Conservation (phyloP, 2,888 invertebrate genomes). For the Sialis lutaria region DNA sequence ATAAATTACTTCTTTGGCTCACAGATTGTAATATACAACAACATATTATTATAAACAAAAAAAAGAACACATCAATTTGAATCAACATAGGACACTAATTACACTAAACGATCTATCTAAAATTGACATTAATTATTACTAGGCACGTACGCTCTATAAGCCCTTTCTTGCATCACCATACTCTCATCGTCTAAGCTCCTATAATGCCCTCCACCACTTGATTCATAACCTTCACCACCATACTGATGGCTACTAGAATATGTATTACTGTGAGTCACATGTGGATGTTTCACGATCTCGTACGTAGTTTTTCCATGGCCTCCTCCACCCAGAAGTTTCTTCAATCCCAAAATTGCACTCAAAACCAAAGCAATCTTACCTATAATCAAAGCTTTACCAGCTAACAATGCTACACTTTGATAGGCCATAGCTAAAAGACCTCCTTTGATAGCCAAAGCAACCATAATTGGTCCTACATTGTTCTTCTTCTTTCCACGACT, state of each 20-base stretch:
- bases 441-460: slow-evolving; percentile 51
- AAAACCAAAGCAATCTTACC: slow-evolving; percentile 70
- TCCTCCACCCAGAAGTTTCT: slow-evolving; percentile 52
- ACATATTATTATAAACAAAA: no score
- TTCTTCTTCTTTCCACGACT: slow-evolving; percentile 40
- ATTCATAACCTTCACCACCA: slow-evolving; percentile 33
- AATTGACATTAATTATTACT: slow-evolving; percentile 1
- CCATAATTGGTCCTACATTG: slow-evolving; percentile 47
- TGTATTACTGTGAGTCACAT: slow-evolving; percentile 58
- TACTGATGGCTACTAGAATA: slow-evolving; percentile 51
- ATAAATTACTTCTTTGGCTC: no score
- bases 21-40: no score
- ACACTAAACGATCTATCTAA: no score
- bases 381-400: slow-evolving; percentile 64
- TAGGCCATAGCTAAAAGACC: slow-evolving; percentile 52
- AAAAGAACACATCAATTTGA: no score
- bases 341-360: slow-evolving; percentile 62
- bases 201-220: slow-evolving; percentile 34
- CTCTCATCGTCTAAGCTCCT: slow-evolving; percentile 35
- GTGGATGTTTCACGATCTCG: slow-evolving; percentile 75
- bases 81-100: no score
- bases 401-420: slow-evolving; percentile 55
- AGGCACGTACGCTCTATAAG: slow-evolving; percentile 35
- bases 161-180: slow-evolving; percentile 42
- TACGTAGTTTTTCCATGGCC: slow-evolving; percentile 65